Evolutionary conservation across 1,140 invertebrate genomes (phyloP), one percentile per base, ranked within the genome.

Genomic region (Temnothorax curvispinosus): DNA sequence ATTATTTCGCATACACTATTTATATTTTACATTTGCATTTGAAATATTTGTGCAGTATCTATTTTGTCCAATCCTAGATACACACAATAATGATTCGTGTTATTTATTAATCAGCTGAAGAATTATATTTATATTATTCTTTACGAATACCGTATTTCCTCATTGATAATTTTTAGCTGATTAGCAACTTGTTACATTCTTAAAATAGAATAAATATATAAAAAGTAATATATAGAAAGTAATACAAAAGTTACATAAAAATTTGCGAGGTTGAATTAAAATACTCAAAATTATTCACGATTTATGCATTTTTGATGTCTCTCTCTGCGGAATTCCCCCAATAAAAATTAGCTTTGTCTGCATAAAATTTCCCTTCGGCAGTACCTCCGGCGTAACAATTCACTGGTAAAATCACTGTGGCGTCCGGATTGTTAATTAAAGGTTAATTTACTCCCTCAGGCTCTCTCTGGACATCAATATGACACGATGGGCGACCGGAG

Each of bases 391-490:
- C 21, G n/a, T 54, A 69, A 60, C 15, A 47, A 54, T 69, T 67
- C 41, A 47, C n/a, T 7, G 47, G 35, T 58, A 21, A 84, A 75
- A 47, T 60, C 80, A 50, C 27, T 27, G 41, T 9, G 11, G 41
- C 41, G 13, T 60, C 13, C 32, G 27, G 21, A 74, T 74, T 62
- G 32, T 6, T 60, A 50, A 75, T 75, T 75, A 74, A 74, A 52
- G 69, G 41, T 75, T 75, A 47, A 81, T 72, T 77, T 60, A 74
- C 35, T 60, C 86, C 8, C 44, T 74, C 86, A 96, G 95, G 58
- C 88, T 96, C 69, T 76, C 81, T 11, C 91, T 96, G 44, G 93
- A 96, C 86, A 93, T 94, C 75, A 95, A 93, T 50, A 94, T 94
- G 92, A 94, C 95, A 27, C 92, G 91, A 82, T 96, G 96, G 96